Base-by-base conservation (phyloP, 2,113 vertebrate genomes). In the Melanocharis versteri region DNA sequence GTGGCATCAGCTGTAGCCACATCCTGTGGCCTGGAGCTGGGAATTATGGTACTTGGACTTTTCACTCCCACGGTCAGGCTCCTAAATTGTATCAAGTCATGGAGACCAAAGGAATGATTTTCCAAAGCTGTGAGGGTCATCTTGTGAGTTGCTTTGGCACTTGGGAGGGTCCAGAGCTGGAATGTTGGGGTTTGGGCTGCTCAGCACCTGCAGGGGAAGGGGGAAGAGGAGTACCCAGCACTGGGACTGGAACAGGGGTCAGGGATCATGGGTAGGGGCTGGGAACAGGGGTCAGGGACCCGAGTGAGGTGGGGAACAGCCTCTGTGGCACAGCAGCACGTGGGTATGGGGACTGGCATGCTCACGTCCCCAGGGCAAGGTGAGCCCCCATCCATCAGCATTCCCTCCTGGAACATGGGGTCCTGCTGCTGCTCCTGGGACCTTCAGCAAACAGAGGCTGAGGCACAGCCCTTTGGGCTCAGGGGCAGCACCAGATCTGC, bases 1-100 rank as follows among this genome's bases (percentile, higher is more conserved):
- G 6, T 31, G 30, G 45, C 10, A 3, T 35, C 28, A n/a, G 20
- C 75, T 53, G 6, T 7, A 66, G 33, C 61, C 12, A 10, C 1
- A 2, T 30, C n/a, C 71, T 12, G 26, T 51, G 5, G 12, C 7
- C 6, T 23, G 21, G 12, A 26, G 28, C 58, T 53, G 14, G 42
- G 37, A 7, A 28, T 0, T 0, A 3, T 11, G 53, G 5, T 18
- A 7, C 35, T 2, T 1, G 24, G 33, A 16, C 11, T 0, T 51
- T 48, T 35, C 17, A 10, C 19, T 50, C 53, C 48, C 30, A 23
- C 7, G 19, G 11, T 21, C 53, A 26, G 45, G 13, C 20, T 94
- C 47, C 72, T 53, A 19, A 68, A 54, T 16, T 1, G 3, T 77
- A 15, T 57, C 11, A 56, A 62, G 50, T 26, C 78, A 45, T 1